Evolutionary conservation across 2,797 vertebrate species (phyloP).

Genomic region (Glyptemys insculpta): DNA sequence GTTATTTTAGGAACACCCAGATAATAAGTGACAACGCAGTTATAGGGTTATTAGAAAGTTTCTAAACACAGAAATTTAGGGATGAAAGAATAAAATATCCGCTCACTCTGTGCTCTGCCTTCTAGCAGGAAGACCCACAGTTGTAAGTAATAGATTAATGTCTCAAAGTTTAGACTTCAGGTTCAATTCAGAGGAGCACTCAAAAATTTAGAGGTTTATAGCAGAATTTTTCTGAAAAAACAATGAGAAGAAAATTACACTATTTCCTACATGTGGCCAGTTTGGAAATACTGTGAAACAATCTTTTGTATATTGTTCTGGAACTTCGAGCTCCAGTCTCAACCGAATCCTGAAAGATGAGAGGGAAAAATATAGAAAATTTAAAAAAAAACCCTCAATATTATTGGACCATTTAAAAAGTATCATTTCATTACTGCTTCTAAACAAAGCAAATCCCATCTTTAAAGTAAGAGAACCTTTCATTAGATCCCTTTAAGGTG

Average conservation of each 20-base stretch:
- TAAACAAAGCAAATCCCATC: neutral
- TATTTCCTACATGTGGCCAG: neutral
- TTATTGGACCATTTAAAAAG: neutral
- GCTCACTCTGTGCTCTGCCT: accelerated
- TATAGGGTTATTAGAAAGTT: neutral
- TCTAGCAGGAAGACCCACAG: neutral
- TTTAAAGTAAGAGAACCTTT: neutral
- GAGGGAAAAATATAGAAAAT: neutral
- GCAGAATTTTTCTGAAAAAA: neutral
- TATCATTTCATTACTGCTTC: neutral
- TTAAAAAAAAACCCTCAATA: neutral
- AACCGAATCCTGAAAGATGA: neutral
- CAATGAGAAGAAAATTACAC: neutral
- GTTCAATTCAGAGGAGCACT: neutral
- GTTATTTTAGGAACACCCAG: neutral
- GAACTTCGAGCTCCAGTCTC: neutral
- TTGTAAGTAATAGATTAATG: accelerated
- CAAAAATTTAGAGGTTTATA: neutral
- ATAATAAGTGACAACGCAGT: neutral
- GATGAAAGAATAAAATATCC: accelerated
- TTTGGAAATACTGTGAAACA: neutral
- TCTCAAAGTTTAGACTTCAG: neutral
- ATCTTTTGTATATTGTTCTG: accelerated
- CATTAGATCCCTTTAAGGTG: neutral
- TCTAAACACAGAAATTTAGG: neutral